A percentile compares a stretch with the other conserved stretches of the same genome.
Evolutionary conservation across 2,113 vertebrate species (phyloP).

Genomic region (Melanostigma gelatinosum): DNA sequence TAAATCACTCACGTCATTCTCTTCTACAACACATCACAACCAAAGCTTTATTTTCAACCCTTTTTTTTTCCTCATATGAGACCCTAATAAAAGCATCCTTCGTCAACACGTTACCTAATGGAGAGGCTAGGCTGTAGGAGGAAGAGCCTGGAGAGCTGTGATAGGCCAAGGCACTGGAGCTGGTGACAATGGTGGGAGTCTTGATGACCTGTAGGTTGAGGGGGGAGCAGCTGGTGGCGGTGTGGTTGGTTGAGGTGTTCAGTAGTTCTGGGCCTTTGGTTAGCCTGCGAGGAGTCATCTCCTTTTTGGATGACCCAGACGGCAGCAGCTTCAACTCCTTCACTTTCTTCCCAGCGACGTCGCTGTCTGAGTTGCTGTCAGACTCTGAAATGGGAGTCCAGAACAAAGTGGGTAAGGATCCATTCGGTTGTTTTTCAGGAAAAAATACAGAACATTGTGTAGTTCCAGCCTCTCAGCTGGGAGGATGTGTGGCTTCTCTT

Average conservation of each 20-base stretch:
- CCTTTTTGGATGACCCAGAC: slow-evolving; percentile 89
- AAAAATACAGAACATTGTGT: background rate
- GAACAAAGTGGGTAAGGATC: background rate
- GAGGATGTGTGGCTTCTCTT: slow-evolving; percentile 2
- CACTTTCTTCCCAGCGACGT: slow-evolving; percentile 89
- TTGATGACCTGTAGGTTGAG: slow-evolving; percentile 95
- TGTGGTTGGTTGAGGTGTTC: slow-evolving; percentile 83
- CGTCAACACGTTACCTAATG: slow-evolving; percentile 84
- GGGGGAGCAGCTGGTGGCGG: slow-evolving; percentile 88
- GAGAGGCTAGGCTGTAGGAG: slow-evolving; percentile 87
- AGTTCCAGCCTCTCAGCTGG: background rate
- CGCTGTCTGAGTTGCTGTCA: slow-evolving; percentile 97
- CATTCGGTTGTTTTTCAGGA: background rate
- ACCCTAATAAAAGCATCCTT: slow-evolving; percentile 1
- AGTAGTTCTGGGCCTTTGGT: slow-evolving; percentile 87
- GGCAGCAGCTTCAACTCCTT: slow-evolving; percentile 90
- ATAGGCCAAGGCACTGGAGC: slow-evolving; percentile 90
- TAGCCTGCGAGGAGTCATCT: slow-evolving; percentile 87
- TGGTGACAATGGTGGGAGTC: slow-evolving; percentile 88
- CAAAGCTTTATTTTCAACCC: background rate
- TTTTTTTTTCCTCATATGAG: background rate
- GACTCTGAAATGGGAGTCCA: slow-evolving; percentile 85
- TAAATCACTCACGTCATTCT: too few species aligned
- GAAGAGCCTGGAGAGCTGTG: slow-evolving; percentile 89
- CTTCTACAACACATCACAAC: background rate